These are phyloP conservation scores for Pseudachorutes palmiensis DNA, from an alignment of 1,140 invertebrate species.

Conservation along the genomic window DNA sequence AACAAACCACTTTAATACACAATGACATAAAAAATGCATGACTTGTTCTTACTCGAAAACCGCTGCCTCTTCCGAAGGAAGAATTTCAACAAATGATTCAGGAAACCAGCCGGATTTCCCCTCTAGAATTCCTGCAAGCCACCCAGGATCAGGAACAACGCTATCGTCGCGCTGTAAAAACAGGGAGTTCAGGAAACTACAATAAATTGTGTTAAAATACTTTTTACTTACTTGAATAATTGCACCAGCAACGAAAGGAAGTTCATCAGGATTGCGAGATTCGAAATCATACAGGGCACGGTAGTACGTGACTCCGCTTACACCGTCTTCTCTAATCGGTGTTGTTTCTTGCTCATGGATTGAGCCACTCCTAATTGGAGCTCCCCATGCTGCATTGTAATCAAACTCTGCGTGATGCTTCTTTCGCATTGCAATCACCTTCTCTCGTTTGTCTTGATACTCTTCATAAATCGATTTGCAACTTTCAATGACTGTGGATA, in stretches of 20 bases:
- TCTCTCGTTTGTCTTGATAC: constrained; percentile 52
- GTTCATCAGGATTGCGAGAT: constrained; percentile 84
- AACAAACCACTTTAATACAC: not conserved
- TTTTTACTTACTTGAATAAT: constrained; percentile 63
- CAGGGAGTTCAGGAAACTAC: not conserved
- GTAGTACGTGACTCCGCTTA: constrained; percentile 52
- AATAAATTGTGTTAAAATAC: not conserved
- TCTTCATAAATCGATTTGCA: constrained; percentile 52
- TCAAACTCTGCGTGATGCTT: constrained; percentile 37
- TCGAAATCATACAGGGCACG: constrained; percentile 89
- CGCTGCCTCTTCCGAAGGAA: constrained; percentile 43
- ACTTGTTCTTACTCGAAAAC: not conserved
- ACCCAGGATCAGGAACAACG: constrained; percentile 89
- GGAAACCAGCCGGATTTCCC: constrained; percentile 97
- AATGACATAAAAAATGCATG: no score
- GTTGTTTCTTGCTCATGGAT: constrained; percentile 12
- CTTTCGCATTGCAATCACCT: constrained; percentile 41
- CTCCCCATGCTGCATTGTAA: constrained; percentile 41
- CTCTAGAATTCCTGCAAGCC: constrained; percentile 81
- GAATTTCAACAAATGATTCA: constrained; percentile 84
- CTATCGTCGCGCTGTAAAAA: constrained; percentile 60
- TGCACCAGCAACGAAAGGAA: constrained; percentile 88
- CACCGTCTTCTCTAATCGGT: not conserved
- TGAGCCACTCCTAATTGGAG: constrained; percentile 28
- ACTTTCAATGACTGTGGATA: constrained; percentile 34